Conservation (phyloP, 92 coral and sea anemone genomes). For the Chrysogorgia sp. region DNA sequence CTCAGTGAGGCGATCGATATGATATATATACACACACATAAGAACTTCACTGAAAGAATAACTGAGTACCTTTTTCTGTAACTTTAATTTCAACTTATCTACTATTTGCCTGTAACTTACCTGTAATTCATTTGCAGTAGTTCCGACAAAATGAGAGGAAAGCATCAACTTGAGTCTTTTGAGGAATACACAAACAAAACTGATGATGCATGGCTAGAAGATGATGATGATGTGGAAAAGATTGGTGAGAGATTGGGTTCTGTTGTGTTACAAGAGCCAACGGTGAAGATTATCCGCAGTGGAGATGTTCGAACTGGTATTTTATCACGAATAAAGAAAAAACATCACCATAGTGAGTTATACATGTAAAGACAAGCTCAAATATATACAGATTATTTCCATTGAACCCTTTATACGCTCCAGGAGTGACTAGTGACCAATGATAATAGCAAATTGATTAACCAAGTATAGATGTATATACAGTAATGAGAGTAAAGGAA, state of each 20-base stretch:
- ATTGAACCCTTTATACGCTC: too few species aligned
- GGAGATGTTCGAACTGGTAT: constrained; percentile 90
- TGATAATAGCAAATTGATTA: too few species aligned
- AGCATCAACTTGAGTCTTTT: constrained; percentile 65
- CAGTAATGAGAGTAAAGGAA: too few species aligned
- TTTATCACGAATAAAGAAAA: constrained; percentile 53
- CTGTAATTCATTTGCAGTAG: neutral
- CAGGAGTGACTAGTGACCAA: too few species aligned
- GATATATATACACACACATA: too few species aligned
- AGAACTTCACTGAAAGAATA: too few species aligned
- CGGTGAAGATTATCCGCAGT: constrained; percentile 80
- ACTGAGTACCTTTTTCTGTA: too few species aligned
- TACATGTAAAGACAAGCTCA: too few species aligned
- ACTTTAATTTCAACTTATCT: too few species aligned
- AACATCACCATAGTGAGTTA: constrained; percentile 38
- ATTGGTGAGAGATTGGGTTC: constrained; percentile 52
- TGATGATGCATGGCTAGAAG: constrained; percentile 95
- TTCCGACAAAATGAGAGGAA: constrained; percentile 72
- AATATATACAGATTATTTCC: constrained; percentile 59
- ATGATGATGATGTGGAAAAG: constrained; percentile 81
- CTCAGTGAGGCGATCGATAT: too few species aligned
- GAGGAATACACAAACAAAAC: constrained; percentile 92
- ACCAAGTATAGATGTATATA: too few species aligned
- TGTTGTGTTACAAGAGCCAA: constrained; percentile 32
- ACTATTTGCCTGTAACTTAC: neutral